These are phyloP conservation scores for Acronicta alni DNA, from an alignment of 2,888 invertebrate genomes.

Conservation along the genomic window DNA sequence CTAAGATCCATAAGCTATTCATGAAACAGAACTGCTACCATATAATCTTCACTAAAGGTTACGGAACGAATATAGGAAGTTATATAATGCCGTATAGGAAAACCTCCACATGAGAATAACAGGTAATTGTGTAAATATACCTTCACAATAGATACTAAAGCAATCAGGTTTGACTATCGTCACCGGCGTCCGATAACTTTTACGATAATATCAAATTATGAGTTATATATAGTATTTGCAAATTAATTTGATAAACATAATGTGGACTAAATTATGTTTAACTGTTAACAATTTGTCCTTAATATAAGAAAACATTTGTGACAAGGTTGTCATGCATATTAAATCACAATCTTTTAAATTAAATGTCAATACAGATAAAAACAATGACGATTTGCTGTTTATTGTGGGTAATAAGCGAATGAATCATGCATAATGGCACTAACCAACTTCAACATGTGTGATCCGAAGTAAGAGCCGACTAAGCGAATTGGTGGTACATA, in stretches of 20 bases:
- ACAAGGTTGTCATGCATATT: constrained; percentile 28
- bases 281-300: constrained; percentile 17
- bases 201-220: constrained; percentile 38
- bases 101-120: constrained; percentile 22
- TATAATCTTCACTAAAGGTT: background rate
- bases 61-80: constrained; percentile 17
- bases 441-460: constrained; percentile 85
- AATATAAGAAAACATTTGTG: constrained; percentile 12
- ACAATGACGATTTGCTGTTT: constrained; percentile 34
- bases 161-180: constrained; percentile 46
- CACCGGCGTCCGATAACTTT: constrained; percentile 42
- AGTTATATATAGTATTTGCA: constrained; percentile 20
- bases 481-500: constrained; percentile 68
- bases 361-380: constrained; percentile 33
- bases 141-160: constrained; percentile 37
- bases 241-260: constrained; percentile 47
- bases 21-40: background rate
- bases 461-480: constrained; percentile 66
- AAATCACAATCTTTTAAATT: constrained; percentile 29
- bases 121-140: constrained; percentile 23
- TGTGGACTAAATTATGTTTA: constrained; percentile 24
- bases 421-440: constrained; percentile 69
- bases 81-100: constrained; percentile 10
- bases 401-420: constrained; percentile 50
- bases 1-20: background rate